Evolutionary conservation across 1,140 invertebrate species (phyloP).

Genomic region (Brachionus manjavacas): DNA sequence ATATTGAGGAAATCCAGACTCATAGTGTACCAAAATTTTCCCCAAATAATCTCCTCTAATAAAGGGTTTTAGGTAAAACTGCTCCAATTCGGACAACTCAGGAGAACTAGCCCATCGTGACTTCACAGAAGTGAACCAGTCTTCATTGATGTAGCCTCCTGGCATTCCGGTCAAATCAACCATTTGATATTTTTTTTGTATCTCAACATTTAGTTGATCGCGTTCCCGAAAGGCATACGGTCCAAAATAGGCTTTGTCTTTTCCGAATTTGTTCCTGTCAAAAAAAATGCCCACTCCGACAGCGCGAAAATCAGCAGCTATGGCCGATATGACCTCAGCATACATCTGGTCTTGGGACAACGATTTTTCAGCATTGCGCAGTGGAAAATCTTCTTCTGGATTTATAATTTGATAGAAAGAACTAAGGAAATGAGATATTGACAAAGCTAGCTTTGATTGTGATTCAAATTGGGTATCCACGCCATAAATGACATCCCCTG

Average conservation of each 20-base stretch:
- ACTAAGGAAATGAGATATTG: conserved; percentile 88
- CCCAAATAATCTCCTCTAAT: conserved; percentile 74
- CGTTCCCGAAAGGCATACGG: conserved; percentile 87
- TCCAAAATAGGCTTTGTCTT: conserved; percentile 66
- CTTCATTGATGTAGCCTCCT: conserved; percentile 43
- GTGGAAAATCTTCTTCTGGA: conserved; percentile 70
- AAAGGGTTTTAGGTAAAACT: conserved; percentile 84
- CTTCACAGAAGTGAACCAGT: conserved; percentile 36
- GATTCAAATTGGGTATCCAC: conserved; percentile 82
- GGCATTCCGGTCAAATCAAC: conserved; percentile 45
- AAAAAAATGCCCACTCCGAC: conserved; percentile 86
- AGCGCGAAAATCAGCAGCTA: conserved; percentile 78
- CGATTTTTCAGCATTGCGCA: conserved; percentile 48
- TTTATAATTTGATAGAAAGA: conserved; percentile 87
- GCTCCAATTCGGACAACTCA: conserved; percentile 71
- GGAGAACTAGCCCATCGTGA: conserved; percentile 86
- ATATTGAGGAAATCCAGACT: conserved; percentile 31
- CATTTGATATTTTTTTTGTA: conserved; percentile 35
- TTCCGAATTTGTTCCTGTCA: conserved; percentile 85
- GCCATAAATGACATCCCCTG: conserved; percentile 68
- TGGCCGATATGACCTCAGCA: conserved; percentile 71
- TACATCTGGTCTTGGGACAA: conserved; percentile 55
- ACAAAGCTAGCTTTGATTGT: conserved; percentile 86
- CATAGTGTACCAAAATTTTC: conserved; percentile 33
- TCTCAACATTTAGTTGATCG: conserved; percentile 60